phyloP scores from a whole-genome alignment of 1,140 invertebrate species.

The Microvelia longipes region DNA sequence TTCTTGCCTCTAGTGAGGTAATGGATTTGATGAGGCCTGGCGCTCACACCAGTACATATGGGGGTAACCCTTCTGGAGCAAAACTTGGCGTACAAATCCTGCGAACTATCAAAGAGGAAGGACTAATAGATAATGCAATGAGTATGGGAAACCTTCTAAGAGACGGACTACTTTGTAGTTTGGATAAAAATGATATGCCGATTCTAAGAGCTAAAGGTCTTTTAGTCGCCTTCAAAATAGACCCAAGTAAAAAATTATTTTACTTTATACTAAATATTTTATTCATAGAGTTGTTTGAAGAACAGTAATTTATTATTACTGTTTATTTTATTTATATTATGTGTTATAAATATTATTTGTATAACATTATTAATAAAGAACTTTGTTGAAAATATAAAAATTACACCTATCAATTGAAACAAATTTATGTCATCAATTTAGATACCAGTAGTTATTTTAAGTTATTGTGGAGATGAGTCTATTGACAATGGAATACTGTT shows the following conservation, averaged over 20 bases:
- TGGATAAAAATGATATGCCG: constrained; percentile 58
- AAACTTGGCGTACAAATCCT: constrained; percentile 64
- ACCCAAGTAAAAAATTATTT: constrained; percentile 8
- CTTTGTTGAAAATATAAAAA: too few relatives aligned
- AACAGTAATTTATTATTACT: too few relatives aligned
- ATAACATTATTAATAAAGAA: too few relatives aligned
- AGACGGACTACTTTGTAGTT: constrained; percentile 46
- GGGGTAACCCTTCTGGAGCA: constrained; percentile 90
- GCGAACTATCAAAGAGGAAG: constrained; percentile 71
- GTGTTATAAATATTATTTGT: too few relatives aligned
- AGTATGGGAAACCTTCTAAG: constrained; percentile 65
- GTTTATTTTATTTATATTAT: too few relatives aligned
- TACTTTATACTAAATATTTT: constrained; percentile 1
- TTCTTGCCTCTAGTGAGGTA: constrained; percentile 66
- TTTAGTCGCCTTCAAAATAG: constrained; percentile 52
- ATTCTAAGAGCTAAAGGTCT: constrained; percentile 80
- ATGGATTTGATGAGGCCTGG: constrained; percentile 88
- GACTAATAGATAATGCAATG: constrained; percentile 71
- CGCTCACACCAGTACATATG: constrained; percentile 94
- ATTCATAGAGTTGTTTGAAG: constrained; percentile 8
- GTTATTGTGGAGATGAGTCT: too few relatives aligned
- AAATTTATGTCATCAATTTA: too few relatives aligned
- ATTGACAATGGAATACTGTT: too few relatives aligned
- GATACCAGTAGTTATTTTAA: too few relatives aligned
- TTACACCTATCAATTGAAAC: too few relatives aligned